Conservation (phyloP, 2,888 invertebrate species). For the Saturnia japonica region DNA sequence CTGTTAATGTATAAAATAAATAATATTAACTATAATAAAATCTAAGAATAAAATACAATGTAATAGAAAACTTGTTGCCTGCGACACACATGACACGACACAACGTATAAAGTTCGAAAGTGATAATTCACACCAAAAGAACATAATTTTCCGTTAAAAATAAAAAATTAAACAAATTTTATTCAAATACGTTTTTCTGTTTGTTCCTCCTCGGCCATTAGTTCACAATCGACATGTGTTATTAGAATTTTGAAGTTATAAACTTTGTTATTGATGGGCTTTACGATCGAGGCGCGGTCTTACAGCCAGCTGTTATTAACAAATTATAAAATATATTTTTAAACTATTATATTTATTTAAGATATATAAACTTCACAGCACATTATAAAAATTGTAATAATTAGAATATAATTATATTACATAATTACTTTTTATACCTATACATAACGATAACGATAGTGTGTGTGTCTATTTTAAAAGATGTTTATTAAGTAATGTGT, state of each 20-base stretch:
- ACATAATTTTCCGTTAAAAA: constrained; percentile 1
- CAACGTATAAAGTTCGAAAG: neutral
- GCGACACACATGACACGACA: neutral
- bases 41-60: neutral
- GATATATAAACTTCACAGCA: too few relatives aligned
- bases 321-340: too few relatives aligned
- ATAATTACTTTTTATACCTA: too few relatives aligned
- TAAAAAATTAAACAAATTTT: neutral
- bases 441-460: too few relatives aligned
- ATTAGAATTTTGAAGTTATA: constrained; percentile 9
- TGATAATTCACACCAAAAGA: constrained; percentile 10
- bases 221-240: constrained; percentile 7
- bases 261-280: constrained; percentile 11
- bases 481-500: too few relatives aligned
- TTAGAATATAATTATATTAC: too few relatives aligned
- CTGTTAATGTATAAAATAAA: too few relatives aligned
- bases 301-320: neutral
- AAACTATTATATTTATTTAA: too few relatives aligned
- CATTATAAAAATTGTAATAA: too few relatives aligned
- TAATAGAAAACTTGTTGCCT: neutral
- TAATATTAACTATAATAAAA: too few relatives aligned
- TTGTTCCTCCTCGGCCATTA: constrained; percentile 1
- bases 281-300: neutral
- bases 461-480: too few relatives aligned
- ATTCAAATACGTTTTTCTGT: constrained; percentile 1